Conservation (phyloP, 2,797 vertebrate genomes). For the Sarcophilus harrisii region DNA sequence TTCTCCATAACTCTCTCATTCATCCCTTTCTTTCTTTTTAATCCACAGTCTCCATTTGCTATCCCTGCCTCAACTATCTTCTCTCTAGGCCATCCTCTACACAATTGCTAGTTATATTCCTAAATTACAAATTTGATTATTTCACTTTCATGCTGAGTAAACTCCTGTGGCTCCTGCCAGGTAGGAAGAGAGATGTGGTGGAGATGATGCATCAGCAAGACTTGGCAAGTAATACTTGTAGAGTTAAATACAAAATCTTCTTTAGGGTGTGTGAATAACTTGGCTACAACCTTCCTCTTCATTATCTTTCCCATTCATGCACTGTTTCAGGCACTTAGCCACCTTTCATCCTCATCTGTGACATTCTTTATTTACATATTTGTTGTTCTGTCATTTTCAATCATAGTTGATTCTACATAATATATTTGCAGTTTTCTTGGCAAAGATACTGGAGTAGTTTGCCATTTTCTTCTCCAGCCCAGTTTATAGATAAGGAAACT, state of each 20-base stretch:
- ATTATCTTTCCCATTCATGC: neutral
- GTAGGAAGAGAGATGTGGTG: neutral
- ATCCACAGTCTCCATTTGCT: neutral
- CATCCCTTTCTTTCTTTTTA: neutral
- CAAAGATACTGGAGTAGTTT: neutral
- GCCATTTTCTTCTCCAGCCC: neutral
- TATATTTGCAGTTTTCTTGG: neutral
- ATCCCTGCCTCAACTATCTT: neutral
- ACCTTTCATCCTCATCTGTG: neutral
- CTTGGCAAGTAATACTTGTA: neutral
- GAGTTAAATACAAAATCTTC: neutral
- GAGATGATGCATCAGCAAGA: neutral
- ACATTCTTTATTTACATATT: neutral
- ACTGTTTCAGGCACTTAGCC: neutral
- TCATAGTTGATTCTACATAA: neutral
- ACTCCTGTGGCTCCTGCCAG: neutral
- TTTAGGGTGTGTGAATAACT: neutral
- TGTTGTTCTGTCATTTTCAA: neutral
- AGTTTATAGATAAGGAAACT: neutral
- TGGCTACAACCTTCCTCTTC: neutral
- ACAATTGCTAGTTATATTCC: neutral
- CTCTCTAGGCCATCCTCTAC: neutral
- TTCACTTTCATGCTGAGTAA: neutral
- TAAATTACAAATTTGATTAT: neutral
- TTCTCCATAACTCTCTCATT: neutral